These are phyloP conservation scores for Poeciliopsis turrubarensis DNA, from an alignment of 2,113 vertebrate species.

Conservation along the genomic window DNA sequence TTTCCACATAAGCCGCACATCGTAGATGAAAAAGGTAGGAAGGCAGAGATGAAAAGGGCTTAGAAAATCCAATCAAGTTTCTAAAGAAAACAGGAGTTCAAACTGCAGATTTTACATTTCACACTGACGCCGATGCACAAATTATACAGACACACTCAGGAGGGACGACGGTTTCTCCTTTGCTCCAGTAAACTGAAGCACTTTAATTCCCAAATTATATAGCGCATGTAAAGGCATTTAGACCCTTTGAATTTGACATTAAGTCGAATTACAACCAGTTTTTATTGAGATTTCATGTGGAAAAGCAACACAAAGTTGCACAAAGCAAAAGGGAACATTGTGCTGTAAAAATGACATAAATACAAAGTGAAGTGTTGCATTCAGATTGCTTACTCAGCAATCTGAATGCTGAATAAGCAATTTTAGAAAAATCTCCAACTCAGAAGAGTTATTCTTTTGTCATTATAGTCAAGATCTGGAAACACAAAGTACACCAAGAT, in stretches of 20 bases:
- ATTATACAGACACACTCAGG: background rate
- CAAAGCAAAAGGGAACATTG: background rate
- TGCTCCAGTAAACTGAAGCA: background rate
- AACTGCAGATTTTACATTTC: background rate
- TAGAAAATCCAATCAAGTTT: slow-evolving; percentile 1
- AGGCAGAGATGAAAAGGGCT: background rate
- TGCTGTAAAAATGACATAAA: background rate
- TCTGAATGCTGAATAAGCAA: no score
- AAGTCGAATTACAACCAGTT: background rate
- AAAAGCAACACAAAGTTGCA: background rate
- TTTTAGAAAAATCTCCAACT: no score
- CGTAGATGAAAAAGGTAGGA: background rate
- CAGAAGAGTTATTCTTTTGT: no score
- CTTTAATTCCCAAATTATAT: background rate
- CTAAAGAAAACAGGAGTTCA: background rate
- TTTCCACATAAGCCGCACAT: background rate
- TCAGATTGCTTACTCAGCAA: background rate
- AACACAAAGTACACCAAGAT: no score
- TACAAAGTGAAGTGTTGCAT: background rate
- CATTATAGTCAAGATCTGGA: no score
- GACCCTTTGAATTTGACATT: background rate
- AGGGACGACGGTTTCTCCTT: background rate
- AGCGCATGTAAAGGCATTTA: background rate
- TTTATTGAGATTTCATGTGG: background rate
- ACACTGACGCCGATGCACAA: background rate